Evolutionary conservation across 2,113 vertebrate genomes (phyloP), one percentile per base, ranked within the genome.

Genomic region (Cervus canadensis): DNA sequence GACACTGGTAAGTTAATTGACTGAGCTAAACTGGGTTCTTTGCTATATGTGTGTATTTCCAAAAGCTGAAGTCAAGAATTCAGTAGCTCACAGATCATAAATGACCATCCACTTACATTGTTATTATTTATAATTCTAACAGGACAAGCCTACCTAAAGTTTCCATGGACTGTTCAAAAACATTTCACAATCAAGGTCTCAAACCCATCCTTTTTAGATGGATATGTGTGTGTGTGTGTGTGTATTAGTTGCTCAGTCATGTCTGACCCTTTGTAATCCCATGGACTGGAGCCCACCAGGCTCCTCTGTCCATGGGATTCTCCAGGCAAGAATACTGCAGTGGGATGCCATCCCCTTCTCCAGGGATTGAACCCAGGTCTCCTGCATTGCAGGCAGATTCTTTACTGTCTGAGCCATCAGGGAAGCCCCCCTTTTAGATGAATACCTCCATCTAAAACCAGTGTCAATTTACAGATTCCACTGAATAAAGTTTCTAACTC

Each of bases 1-100:
- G 99, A 99, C 98, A 99, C 99, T 15, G 99, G 99, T 99, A 97
- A 97, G 98, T 87, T 81, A 30, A 48, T 3, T 90, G 43, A 67
- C 17, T 26, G 56, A n/a, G 74, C 79, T 25, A 83, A 71, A 21
- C 26, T 19, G 40, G 11, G 28, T 96, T 50, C 43, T 84, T 92
- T 43, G 19, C 48, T 85, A 4, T 84, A 4, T 21, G 7, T 62
- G 64, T 50, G 25, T 56, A n/a, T 56, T 52, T 50, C n/a, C 62
- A 91, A 59, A 86, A 43, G 33, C 11, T 52, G 67, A 48, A 62
- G 30, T n/a, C 23, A 4, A 30, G 90, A 48, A 28, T 79, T 56
- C 62, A 86, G 54, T 57, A 84, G 14, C 59, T 84, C 36, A 45
- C 0, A 67, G 17, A 40, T 76, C 60, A 19, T 60, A 36, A 87